Evolutionary conservation across 1,140 invertebrate genomes (phyloP).

Genomic region (Sipha flava): DNA sequence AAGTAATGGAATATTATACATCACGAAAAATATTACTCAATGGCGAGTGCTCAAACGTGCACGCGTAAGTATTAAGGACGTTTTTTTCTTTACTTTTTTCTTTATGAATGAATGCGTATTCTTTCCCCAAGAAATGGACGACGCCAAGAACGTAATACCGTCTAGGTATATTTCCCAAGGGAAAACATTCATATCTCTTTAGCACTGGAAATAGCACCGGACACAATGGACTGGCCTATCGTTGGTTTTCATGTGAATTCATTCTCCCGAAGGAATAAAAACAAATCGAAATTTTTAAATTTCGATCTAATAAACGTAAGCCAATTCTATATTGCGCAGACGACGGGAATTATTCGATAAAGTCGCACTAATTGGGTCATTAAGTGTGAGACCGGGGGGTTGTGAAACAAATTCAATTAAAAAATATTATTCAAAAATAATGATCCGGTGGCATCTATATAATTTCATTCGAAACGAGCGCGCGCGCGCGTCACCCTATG

Average conservation of each 20-base stretch:
- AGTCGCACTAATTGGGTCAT: not conserved
- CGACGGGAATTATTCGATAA: not conserved
- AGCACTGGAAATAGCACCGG: not conserved
- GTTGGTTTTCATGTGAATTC: not conserved
- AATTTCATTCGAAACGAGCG: not conserved
- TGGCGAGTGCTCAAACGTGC: too few relatives aligned
- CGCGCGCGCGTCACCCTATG: too few relatives aligned
- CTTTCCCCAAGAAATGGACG: not conserved
- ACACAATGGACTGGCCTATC: not conserved
- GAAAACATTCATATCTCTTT: not conserved
- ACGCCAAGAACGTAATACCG: not conserved
- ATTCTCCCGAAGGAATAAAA: not conserved
- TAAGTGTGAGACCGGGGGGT: not conserved
- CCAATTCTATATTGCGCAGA: not conserved
- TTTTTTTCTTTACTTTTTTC: not conserved
- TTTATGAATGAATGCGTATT: not conserved
- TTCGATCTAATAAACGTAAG: not conserved
- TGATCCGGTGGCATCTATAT: not conserved
- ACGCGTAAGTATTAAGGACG: not conserved
- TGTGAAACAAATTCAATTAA: too few relatives aligned
- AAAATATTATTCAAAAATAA: not conserved
- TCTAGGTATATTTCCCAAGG: conserved; percentile 8
- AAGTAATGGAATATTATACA: too few relatives aligned
- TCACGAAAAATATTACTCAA: too few relatives aligned
- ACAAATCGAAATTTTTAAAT: conserved; percentile 1